These are phyloP conservation scores for Cephus rjabovi DNA, from an alignment of 2,888 invertebrate genomes.

Conservation along the genomic window DNA sequence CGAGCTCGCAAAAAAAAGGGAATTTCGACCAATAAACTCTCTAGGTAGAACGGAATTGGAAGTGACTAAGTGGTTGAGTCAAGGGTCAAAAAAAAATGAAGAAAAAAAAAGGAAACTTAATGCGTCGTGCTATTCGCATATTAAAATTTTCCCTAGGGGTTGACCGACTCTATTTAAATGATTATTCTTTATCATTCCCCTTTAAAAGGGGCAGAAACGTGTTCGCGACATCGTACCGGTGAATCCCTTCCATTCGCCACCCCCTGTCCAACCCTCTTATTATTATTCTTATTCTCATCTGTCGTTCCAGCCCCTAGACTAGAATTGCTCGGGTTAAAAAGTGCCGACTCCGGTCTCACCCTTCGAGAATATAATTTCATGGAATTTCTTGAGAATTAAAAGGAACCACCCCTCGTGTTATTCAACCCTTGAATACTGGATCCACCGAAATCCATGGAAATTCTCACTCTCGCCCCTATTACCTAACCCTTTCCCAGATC, in stretches of 20 bases:
- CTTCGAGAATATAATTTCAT: neutral
- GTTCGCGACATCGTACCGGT: neutral
- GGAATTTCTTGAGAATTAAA: neutral
- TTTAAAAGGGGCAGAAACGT: neutral
- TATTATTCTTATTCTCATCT: neutral
- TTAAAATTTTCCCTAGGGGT: conserved; percentile 46
- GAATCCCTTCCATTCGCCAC: neutral
- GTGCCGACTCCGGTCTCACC: neutral
- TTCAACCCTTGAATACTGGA: neutral
- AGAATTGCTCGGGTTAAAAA: neutral
- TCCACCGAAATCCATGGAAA: neutral
- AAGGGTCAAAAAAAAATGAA: conserved; percentile 17
- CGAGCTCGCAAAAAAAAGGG: neutral
- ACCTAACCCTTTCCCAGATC: neutral
- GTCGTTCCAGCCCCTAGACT: neutral
- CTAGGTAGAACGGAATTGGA: neutral
- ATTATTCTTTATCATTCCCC: conserved; percentile 43
- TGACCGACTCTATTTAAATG: conserved; percentile 41
- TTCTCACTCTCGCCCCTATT: neutral
- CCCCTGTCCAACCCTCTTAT: neutral
- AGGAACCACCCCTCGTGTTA: neutral
- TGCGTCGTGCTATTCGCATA: conserved; percentile 50
- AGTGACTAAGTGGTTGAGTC: neutral
- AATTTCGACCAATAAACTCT: neutral
- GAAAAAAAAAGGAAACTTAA: conserved; percentile 43